phyloP scores from a whole-genome alignment of 2,113 vertebrate species.

The Hoplias malabaricus region DNA sequence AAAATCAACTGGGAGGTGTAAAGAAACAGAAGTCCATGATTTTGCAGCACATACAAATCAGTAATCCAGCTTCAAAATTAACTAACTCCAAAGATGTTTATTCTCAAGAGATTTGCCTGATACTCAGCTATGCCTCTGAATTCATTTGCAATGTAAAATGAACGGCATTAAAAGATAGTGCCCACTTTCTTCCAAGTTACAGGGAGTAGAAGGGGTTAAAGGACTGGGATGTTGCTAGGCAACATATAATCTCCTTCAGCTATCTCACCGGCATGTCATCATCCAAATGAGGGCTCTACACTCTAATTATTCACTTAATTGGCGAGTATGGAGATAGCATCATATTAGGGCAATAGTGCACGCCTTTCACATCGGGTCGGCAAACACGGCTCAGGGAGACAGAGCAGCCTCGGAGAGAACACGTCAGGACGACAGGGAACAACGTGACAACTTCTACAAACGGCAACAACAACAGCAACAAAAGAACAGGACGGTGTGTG shows the following conservation, averaged over 20 bases:
- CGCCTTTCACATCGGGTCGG: conserved; percentile 32
- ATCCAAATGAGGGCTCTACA: conserved; percentile 23
- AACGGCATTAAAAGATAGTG: not conserved
- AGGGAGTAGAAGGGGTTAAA: conserved; percentile 40
- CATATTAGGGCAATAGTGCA: conserved; percentile 24
- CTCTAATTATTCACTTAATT: conserved; percentile 47
- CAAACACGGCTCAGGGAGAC: not conserved
- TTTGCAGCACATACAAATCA: not conserved
- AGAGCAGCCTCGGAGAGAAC: not conserved
- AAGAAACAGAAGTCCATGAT: not conserved
- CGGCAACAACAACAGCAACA: no score
- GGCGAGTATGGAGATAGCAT: conserved; percentile 31
- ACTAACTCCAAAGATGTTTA: not conserved
- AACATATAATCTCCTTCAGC: conserved; percentile 39
- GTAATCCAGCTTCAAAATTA: conserved; percentile 1
- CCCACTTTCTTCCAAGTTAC: not conserved
- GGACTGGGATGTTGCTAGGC: conserved; percentile 41
- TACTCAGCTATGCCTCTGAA: not conserved
- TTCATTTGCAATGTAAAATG: conserved; percentile 35
- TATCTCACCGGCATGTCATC: conserved; percentile 43
- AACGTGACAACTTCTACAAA: not conserved
- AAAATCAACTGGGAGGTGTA: no score
- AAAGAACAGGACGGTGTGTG: no score
- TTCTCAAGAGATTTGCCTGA: conserved; percentile 17
- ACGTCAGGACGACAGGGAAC: not conserved